Conservation (phyloP, 1,140 invertebrate species). For the Macrobrachium rosenbergii region DNA sequence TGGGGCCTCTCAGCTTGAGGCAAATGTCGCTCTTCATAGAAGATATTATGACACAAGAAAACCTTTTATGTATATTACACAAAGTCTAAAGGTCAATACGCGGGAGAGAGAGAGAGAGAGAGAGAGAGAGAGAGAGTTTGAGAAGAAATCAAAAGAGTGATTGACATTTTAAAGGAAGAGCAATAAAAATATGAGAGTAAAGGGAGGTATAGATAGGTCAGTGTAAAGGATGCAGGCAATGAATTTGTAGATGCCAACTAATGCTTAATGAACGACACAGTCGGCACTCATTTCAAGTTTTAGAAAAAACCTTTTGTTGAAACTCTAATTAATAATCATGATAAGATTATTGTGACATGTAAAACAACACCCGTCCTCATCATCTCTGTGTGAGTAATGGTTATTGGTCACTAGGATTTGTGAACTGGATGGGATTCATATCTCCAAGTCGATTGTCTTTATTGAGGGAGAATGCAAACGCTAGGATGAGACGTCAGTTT, state of each 20-base stretch:
- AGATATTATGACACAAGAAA: no score
- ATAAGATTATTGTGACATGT: no score
- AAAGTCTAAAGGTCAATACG: background rate
- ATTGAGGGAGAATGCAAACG: no score
- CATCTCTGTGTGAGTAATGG: no score
- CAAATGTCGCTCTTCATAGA: background rate
- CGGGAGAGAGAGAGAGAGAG: background rate
- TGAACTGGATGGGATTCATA: no score
- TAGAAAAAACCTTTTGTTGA: background rate
- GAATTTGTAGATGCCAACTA: background rate
- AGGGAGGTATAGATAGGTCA: background rate
- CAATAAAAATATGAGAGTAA: background rate
- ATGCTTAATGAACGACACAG: background rate
- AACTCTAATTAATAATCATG: no score
- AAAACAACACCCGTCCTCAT: no score
- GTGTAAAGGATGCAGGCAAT: background rate
- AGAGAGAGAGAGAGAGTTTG: slow-evolving; percentile 18
- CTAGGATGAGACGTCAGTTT: no score
- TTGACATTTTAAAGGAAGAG: background rate
- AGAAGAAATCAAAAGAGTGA: background rate
- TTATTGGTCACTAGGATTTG: no score
- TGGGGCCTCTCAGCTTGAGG: background rate
- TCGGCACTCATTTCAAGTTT: background rate
- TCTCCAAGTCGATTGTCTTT: no score
- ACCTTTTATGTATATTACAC: no score